Percentiles rank a stretch among this genome's conserved stretches.
phyloP scores from a whole-genome alignment of 2,888 invertebrate genomes.

The Syritta pipiens region DNA sequence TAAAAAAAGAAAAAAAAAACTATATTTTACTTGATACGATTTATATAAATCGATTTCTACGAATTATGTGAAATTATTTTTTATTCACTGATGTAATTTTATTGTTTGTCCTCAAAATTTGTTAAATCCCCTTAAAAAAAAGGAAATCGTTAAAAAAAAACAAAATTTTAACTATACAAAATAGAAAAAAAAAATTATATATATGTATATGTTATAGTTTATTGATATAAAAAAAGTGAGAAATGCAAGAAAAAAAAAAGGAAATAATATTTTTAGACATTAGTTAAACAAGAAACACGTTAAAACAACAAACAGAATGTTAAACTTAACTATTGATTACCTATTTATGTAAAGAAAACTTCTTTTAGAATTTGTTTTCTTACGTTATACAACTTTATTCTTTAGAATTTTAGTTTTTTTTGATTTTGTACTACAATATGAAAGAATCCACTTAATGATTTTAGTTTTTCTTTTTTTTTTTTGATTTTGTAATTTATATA shows the following conservation, averaged over 20 bases:
- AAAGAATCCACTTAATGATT: too few relatives aligned
- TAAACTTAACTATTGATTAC: slow-evolving; percentile 59
- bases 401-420: slow-evolving; percentile 46
- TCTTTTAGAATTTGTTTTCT: slow-evolving; percentile 13
- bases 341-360: slow-evolving; percentile 59
- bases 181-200: slow-evolving; percentile 50
- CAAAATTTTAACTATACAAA: slow-evolving; percentile 41
- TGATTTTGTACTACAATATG: slow-evolving; percentile 22
- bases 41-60: too few relatives aligned
- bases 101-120: slow-evolving; percentile 65
- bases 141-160: slow-evolving; percentile 46
- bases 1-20: slow-evolving; percentile 4
- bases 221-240: slow-evolving; percentile 31
- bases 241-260: slow-evolving; percentile 30
- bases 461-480: slow-evolving; percentile 31
- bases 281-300: slow-evolving; percentile 52
- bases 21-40: slow-evolving; percentile 37
- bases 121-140: slow-evolving; percentile 38
- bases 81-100: slow-evolving; percentile 12
- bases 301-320: slow-evolving; percentile 56
- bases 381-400: slow-evolving; percentile 45
- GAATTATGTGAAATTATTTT: slow-evolving; percentile 38
- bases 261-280: slow-evolving; percentile 52
- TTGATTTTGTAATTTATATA: slow-evolving; percentile 38
- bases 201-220: slow-evolving; percentile 65